A percentile compares a stretch with the other conserved stretches of the same genome.
Conservation (phyloP, 1,140 invertebrate genomes). For the Vanessa tameamea region DNA sequence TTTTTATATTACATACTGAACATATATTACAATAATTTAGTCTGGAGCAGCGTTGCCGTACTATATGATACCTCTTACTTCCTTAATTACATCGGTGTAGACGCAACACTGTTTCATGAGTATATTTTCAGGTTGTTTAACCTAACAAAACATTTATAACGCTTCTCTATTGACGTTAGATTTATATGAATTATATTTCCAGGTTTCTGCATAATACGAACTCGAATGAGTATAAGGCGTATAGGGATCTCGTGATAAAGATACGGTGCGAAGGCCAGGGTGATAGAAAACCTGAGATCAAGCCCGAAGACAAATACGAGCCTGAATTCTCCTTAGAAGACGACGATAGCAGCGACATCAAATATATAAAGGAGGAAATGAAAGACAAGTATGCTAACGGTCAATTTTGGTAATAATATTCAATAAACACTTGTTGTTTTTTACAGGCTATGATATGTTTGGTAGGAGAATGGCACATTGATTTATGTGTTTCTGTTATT, state of each 20-base stretch:
- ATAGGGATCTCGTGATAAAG: slow-evolving; percentile 64
- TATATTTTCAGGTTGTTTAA: slow-evolving; percentile 53
- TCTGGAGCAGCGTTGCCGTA: slow-evolving; percentile 40
- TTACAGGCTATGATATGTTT: no score
- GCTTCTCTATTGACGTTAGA: slow-evolving; percentile 37
- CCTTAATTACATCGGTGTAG: not conserved
- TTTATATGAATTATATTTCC: slow-evolving; percentile 49
- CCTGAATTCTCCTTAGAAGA: slow-evolving; percentile 77
- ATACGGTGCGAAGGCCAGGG: slow-evolving; percentile 50
- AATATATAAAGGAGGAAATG: slow-evolving; percentile 53
- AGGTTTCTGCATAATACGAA: slow-evolving; percentile 77
- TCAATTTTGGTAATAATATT: not conserved
- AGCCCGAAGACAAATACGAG: slow-evolving; percentile 78
- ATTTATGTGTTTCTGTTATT: no score
- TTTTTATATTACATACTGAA: slow-evolving; percentile 67
- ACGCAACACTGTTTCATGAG: slow-evolving; percentile 40
- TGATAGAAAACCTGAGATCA: slow-evolving; percentile 63
- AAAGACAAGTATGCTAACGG: slow-evolving; percentile 46
- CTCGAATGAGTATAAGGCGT: slow-evolving; percentile 75
- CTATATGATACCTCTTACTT: not conserved
- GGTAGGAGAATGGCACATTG: no score
- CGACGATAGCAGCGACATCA: slow-evolving; percentile 68
- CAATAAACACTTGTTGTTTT: no score
- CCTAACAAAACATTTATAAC: slow-evolving; percentile 48
- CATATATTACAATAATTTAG: slow-evolving; percentile 15